Percentiles rank a stretch among this genome's conserved stretches.
These are phyloP conservation scores for Euplexia lucipara DNA, from an alignment of 2,888 invertebrate genomes.

Conservation along the genomic window DNA sequence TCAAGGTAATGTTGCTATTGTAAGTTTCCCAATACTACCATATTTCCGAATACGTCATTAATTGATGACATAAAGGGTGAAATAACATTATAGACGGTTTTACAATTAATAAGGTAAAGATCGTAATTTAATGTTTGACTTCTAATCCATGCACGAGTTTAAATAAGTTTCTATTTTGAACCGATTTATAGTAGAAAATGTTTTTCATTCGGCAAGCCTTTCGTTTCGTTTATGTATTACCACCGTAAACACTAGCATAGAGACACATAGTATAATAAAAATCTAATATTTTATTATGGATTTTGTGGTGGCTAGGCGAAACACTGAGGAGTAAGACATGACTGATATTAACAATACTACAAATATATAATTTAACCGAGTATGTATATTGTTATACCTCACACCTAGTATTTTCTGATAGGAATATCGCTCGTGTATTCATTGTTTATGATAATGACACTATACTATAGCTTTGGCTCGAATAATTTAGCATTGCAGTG, in stretches of 20 bases:
- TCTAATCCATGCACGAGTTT: no score
- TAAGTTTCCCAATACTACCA: slow-evolving; percentile 39
- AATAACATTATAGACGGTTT: slow-evolving; percentile 24
- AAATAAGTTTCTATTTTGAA: no score
- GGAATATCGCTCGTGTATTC: slow-evolving; percentile 5
- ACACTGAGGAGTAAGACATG: no score
- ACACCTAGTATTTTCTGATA: slow-evolving; percentile 15
- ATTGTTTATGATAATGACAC: slow-evolving; percentile 13
- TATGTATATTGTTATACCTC: slow-evolving; percentile 10
- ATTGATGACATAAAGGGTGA: slow-evolving; percentile 22
- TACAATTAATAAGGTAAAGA: not conserved
- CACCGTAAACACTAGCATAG: no score
- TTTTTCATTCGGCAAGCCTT: no score
- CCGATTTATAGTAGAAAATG: no score
- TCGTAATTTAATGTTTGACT: not conserved
- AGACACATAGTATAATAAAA: no score
- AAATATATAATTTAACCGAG: slow-evolving; percentile 26
- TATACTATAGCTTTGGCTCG: not conserved
- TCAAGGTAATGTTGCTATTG: slow-evolving; percentile 50
- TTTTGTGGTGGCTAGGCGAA: no score
- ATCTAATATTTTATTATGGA: no score
- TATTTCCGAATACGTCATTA: slow-evolving; percentile 3
- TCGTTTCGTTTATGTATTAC: no score
- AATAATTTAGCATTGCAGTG: not conserved
- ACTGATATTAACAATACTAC: slow-evolving; percentile 28